Evolutionary conservation across 2,888 invertebrate genomes (phyloP).

Genomic region (Apamea crenata): DNA sequence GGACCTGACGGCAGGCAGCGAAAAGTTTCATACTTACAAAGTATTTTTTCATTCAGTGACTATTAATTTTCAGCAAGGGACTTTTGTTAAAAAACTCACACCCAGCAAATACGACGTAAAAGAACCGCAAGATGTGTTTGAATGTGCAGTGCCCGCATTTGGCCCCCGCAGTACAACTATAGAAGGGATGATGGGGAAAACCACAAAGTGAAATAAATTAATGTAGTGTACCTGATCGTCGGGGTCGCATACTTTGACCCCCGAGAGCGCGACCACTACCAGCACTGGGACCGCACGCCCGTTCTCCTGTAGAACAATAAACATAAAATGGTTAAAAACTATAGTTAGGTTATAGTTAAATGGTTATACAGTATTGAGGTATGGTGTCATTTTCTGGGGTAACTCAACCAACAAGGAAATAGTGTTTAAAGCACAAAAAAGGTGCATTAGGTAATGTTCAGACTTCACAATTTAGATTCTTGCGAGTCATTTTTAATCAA

Average conservation of each 20-base stretch:
- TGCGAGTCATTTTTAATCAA: too few species aligned
- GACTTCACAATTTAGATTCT: too few species aligned
- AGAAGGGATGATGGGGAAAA: not conserved
- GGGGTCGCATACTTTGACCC: slow-evolving; percentile 96
- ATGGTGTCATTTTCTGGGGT: too few species aligned
- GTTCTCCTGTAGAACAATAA: slow-evolving; percentile 87
- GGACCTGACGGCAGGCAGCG: too few species aligned
- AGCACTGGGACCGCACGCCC: slow-evolving; percentile 93
- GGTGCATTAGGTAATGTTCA: too few species aligned
- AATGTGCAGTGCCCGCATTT: not conserved
- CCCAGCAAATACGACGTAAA: not conserved
- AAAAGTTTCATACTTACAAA: not conserved
- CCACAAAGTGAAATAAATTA: not conserved
- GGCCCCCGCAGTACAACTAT: not conserved
- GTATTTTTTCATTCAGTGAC: not conserved
- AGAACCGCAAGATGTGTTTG: not conserved
- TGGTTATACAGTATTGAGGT: too few species aligned
- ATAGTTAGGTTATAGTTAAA: too few species aligned
- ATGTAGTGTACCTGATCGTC: slow-evolving; percentile 92
- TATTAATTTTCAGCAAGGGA: not conserved
- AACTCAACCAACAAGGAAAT: too few species aligned
- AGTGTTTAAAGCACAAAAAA: too few species aligned
- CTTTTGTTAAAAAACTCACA: not conserved
- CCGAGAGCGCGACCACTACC: slow-evolving; percentile 93
- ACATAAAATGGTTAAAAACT: not conserved